Conservation (phyloP, 2,797 vertebrate species). For the Limnodromus scolopaceus region DNA sequence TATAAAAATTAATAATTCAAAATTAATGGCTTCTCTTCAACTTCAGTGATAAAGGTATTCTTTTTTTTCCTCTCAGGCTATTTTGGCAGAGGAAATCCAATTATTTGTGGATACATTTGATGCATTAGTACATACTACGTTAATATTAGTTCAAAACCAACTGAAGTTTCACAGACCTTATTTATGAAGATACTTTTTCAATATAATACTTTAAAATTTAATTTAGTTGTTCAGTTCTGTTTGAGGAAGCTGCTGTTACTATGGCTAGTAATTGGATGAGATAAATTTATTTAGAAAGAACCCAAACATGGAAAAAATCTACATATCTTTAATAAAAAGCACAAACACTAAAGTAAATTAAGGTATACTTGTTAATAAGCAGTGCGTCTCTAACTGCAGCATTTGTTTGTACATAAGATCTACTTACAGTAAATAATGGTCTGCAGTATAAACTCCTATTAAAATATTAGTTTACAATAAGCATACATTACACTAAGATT, state of each 20-base stretch:
- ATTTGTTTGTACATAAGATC: not conserved
- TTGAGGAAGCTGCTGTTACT: constrained; percentile 3
- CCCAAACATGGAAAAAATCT: not conserved
- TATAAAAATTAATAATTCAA: not conserved
- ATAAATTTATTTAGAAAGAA: constrained; percentile 17
- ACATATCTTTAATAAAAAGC: not conserved
- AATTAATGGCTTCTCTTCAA: not conserved
- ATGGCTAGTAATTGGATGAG: constrained; percentile 15
- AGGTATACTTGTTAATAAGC: not conserved
- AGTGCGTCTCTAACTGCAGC: not conserved
- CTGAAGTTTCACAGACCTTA: not conserved
- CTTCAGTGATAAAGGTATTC: not conserved
- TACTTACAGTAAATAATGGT: not conserved
- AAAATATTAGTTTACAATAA: not conserved
- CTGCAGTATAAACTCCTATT: not conserved
- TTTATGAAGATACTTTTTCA: not conserved
- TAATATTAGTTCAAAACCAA: constrained; percentile 38
- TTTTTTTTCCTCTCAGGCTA: not conserved
- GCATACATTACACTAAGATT: not conserved
- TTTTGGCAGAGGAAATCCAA: constrained; percentile 8
- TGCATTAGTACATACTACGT: not conserved
- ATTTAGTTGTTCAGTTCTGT: not conserved
- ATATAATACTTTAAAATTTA: not conserved
- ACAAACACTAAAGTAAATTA: not conserved
- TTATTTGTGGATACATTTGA: not conserved